Evolutionary conservation across 2,888 invertebrate genomes (phyloP).

Genomic region (Pristionchus entomophagus): DNA sequence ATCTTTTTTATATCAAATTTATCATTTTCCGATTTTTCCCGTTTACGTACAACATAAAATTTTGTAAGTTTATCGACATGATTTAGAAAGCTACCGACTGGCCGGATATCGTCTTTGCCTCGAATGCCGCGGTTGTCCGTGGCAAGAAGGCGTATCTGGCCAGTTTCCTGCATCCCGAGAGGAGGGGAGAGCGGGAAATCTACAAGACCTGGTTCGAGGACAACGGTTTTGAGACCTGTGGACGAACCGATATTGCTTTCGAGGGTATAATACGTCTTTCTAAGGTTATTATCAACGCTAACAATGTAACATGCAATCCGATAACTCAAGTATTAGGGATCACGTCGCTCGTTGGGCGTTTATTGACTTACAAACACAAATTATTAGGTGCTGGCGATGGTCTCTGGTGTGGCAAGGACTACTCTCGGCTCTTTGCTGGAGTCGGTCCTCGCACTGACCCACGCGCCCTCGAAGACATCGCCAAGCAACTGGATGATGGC

Average conservation of each 20-base stretch:
- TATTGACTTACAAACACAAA: too few relatives aligned
- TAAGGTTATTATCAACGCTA: too few relatives aligned
- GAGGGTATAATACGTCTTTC: conserved; percentile 73
- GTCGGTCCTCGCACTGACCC: conserved; percentile 73
- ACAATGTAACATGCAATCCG: too few relatives aligned
- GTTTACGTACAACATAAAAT: too few relatives aligned
- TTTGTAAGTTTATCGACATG: background rate
- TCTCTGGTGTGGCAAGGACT: conserved; percentile 68
- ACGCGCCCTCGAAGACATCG: conserved; percentile 64
- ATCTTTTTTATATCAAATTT: too few relatives aligned
- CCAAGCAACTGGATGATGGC: conserved; percentile 62
- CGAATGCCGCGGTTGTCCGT: conserved; percentile 73
- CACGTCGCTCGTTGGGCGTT: too few relatives aligned
- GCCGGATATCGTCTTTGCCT: conserved; percentile 75
- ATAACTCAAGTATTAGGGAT: too few relatives aligned
- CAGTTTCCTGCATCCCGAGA: conserved; percentile 71
- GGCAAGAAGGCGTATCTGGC: conserved; percentile 71
- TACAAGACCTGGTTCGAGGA: conserved; percentile 61
- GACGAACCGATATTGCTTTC: conserved; percentile 68
- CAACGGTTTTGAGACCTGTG: conserved; percentile 69
- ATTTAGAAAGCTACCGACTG: conserved; percentile 69
- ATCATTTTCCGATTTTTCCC: too few relatives aligned
- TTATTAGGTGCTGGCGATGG: conserved; percentile 73
- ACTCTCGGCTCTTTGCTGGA: conserved; percentile 69
- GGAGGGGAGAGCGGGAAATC: conserved; percentile 67